Base-by-base conservation (phyloP, 1,140 invertebrate genomes). In the Aphaenogaster rudis region DNA sequence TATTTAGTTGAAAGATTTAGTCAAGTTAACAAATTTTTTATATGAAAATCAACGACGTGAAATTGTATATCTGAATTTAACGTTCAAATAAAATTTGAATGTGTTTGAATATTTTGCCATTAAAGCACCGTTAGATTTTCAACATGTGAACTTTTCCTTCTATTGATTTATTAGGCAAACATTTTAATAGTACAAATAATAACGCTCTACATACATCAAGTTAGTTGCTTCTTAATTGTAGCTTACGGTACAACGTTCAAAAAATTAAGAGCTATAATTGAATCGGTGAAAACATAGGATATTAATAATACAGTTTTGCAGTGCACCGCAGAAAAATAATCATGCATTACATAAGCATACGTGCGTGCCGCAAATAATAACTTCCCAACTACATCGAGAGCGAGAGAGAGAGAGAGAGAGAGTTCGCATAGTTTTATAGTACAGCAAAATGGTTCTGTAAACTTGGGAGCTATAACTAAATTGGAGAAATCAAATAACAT, bases 331-430 rank as follows among this genome's bases (percentile, higher is more conserved):
- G 54, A 45, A 61, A 48, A 61, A 63, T 61, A 28, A 82, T 61
- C 5, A 21, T n/a, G 52, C 54, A n/a, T 74, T 72, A 50, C 80
- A 50, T 84, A 84, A 74, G 42, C n/a, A 28, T 15, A 48, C 28
- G 28, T 48, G 42, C 54, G 42, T 84, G 80, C 42, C 28, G 54
- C 42, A 82, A 84, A 71, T 74, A 57, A 81, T 57, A 74, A 72
- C 66, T 81, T 45, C 28, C 66, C 13, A 59, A 69, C 66, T 57
- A 45, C 6, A 33, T 45, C 11, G 67, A 48, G 28, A 28, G 28
- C 28, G 28, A 28, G 28, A 28, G 28, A 28, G 21, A 21, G 21
- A 21, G 28, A 28, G 21, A 21, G 28, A 28, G 28, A n/a, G n/a
- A 28, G 36, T 48, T 6, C 28, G 54, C 69, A 21, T 61, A 36